Percentiles rank a stretch among this genome's conserved stretches.
These are phyloP conservation scores for Drosophila persimilis DNA, from an alignment of 1,140 invertebrate species.

Conservation along the genomic window DNA sequence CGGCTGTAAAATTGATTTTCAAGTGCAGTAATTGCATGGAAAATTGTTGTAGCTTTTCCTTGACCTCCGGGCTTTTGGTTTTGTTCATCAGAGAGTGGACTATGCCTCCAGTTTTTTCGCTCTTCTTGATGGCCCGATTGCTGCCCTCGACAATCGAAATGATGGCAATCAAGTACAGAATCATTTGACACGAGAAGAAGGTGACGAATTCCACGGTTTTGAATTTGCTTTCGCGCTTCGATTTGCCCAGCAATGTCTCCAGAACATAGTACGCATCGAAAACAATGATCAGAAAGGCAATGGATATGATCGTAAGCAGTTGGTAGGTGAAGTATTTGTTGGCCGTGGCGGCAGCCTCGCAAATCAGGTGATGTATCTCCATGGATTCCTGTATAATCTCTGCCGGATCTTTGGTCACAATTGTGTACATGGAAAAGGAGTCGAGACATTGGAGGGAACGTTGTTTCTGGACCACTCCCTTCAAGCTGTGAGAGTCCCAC, in stretches of 20 bases:
- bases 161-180: slow-evolving; percentile 77
- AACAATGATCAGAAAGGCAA: slow-evolving; percentile 81
- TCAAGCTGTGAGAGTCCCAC: slow-evolving; percentile 67
- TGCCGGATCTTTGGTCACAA: slow-evolving; percentile 74
- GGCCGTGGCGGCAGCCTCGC: slow-evolving; percentile 78
- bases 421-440: slow-evolving; percentile 81
- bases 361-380: slow-evolving; percentile 82
- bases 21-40: slow-evolving; percentile 79
- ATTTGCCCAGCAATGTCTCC: slow-evolving; percentile 79
- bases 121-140: slow-evolving; percentile 80
- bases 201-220: slow-evolving; percentile 80
- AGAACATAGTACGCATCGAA: slow-evolving; percentile 82
- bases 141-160: slow-evolving; percentile 81
- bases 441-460: slow-evolving; percentile 73
- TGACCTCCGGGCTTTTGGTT: slow-evolving; percentile 69
- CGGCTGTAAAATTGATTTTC: slow-evolving; percentile 80
- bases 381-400: slow-evolving; percentile 83
- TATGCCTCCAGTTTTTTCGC: slow-evolving; percentile 78
- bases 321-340: slow-evolving; percentile 83
- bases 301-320: slow-evolving; percentile 77
- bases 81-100: slow-evolving; percentile 77
- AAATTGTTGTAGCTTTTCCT: slow-evolving; percentile 79
- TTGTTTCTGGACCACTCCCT: slow-evolving; percentile 65
- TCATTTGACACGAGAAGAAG: slow-evolving; percentile 82
- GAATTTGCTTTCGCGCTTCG: slow-evolving; percentile 77